phyloP scores from a whole-genome alignment of 2,797 vertebrate genomes.

The Pagetopsis macropterus region DNA sequence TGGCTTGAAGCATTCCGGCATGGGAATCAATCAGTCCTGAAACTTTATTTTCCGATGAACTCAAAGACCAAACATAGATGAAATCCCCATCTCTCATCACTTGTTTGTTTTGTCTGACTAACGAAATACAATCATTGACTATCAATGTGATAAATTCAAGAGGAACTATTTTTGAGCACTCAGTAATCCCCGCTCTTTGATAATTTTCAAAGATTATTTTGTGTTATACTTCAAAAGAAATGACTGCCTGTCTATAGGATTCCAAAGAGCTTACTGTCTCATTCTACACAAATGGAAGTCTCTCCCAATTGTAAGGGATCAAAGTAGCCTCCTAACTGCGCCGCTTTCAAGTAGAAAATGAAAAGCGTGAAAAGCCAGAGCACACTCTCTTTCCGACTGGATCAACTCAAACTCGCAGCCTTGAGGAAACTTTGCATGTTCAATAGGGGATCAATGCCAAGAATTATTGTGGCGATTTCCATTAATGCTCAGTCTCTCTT shows the following conservation, averaged over 20 bases:
- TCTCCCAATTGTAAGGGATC: conserved; percentile 56
- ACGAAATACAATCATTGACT: conserved; percentile 6
- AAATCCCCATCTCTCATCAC: conserved; percentile 32
- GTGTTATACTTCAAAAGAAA: conserved; percentile 16
- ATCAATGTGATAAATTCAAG: conserved; percentile 20
- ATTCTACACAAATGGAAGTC: conserved; percentile 44
- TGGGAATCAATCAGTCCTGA: conserved; percentile 30
- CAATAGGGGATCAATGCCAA: conserved; percentile 48
- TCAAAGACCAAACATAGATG: conserved; percentile 20
- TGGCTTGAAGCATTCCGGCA: conserved; percentile 27
- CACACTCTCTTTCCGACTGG: conserved; percentile 16
- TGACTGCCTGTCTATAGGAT: conserved; percentile 26
- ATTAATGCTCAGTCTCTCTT: conserved; percentile 12
- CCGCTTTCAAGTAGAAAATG: conserved; percentile 58
- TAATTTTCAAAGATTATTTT: conserved; percentile 43
- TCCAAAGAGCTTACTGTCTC: conserved; percentile 40
- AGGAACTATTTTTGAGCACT: conserved; percentile 22
- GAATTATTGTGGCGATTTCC: conserved; percentile 24
- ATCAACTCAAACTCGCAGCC: conserved; percentile 45
- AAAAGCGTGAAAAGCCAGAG: conserved; percentile 53
- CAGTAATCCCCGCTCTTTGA: conserved; percentile 40
- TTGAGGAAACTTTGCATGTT: conserved; percentile 51
- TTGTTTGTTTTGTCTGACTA: conserved; percentile 31
- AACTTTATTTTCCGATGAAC: conserved; percentile 43
- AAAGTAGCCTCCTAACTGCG: conserved; percentile 45